Conservation (phyloP, 2,113 vertebrate genomes). For the Calyptommatus sinebrachiatus region DNA sequence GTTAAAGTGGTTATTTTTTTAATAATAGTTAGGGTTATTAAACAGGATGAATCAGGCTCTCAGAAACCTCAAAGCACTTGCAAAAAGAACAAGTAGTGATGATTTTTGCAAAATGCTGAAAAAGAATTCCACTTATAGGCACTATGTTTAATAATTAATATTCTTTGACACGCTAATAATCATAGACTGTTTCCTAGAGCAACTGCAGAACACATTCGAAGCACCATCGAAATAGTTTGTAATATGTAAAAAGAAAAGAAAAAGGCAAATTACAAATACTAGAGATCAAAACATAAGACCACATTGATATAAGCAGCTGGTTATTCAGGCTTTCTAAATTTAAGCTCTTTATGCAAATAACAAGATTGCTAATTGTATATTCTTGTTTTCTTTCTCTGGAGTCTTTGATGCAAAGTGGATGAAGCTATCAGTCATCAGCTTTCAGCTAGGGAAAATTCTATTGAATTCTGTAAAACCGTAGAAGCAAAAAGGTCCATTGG, state of each 20-base stretch:
- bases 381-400: not conserved
- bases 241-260: constrained; percentile 33
- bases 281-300: constrained; percentile 26
- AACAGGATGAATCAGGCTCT: not conserved
- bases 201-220: constrained; percentile 6
- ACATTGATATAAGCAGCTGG: constrained; percentile 45
- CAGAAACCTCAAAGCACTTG: not conserved
- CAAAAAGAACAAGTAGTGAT: not conserved
- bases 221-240: constrained; percentile 52
- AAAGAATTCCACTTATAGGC: constrained; percentile 6
- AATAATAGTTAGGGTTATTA: not conserved
- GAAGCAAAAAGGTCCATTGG: not conserved
- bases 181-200: constrained; percentile 38
- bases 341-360: accelerated
- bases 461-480: not conserved
- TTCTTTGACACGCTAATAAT: constrained; percentile 22
- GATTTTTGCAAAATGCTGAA: constrained; percentile 10
- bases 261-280: constrained; percentile 16
- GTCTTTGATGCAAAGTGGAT: not conserved
- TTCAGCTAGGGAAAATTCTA: not conserved
- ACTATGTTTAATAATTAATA: not conserved
- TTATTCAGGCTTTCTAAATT: constrained; percentile 42
- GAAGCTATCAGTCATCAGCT: not conserved
- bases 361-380: not conserved
- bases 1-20: not conserved